Base-by-base conservation (phyloP, 2,888 invertebrate genomes). In the Rhamphomyia laevipes region DNA sequence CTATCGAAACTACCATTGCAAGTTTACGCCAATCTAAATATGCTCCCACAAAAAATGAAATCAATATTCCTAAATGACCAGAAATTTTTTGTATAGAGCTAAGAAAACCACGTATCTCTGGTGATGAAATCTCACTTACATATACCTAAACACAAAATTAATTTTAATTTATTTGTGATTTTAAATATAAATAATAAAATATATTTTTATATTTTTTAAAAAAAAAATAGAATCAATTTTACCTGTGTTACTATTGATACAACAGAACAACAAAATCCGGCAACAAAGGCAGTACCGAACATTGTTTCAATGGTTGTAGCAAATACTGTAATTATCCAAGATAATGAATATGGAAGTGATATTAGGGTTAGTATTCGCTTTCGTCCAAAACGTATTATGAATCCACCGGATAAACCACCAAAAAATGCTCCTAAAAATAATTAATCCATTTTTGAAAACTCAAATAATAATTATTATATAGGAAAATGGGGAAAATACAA, bases 61-160 rank as follows among this genome's bases (percentile, higher is more conserved):
- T 78, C 31, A 93, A 75, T 13, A 91, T 85, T 27, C 93, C 93
- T 31, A 87, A 77, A 64, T 90, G 89, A 16, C 88, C 84, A 54
- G 84, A 83, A 55, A 92, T 81, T 70, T 93, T 93, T 54, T 89
- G 76, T 51, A 90, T 80, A 6, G 90, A 86, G 63, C 90, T 90
- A 49, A 93, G 74, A 57, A 87, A 85, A 23, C 92, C 93, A 27
- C 93, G 77, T 55, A 90, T 84, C 53, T 86, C 84, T 2, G 89
- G 86, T 18, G 88, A 84, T 23, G 92, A 84, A 62, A 91, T 89
- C 73, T 94, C 93, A 62, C 89, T 89, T 62, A 93, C 84, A 74
- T 92, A 94, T 17, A 92, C 87, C 82, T 76, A 77, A 58, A 71
- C 71, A 43, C 38, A 40, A 47, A 23, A 45, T 15, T 11, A 18